phyloP scores from a whole-genome alignment of 2,888 invertebrate genomes.

The Cheilosia vulpina region DNA sequence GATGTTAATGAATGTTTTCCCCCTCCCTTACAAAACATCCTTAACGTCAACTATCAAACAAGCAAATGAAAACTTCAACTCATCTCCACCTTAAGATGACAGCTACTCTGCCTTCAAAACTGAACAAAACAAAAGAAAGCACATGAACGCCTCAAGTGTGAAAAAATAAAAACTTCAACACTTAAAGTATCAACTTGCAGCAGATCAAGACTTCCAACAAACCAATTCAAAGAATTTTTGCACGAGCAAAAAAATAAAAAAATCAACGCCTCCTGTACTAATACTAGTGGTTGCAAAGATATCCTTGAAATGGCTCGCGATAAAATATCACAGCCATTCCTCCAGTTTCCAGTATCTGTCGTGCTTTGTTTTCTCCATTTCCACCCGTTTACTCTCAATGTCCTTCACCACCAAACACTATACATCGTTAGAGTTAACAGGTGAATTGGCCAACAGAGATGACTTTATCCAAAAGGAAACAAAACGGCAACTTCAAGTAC shows the following conservation, averaged over 20 bases:
- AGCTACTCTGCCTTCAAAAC: slow-evolving; percentile 3
- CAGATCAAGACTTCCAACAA: slow-evolving; percentile 47
- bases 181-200: slow-evolving; percentile 37
- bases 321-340: slow-evolving; percentile 42
- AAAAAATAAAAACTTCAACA: slow-evolving; percentile 12
- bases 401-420: slow-evolving; percentile 35
- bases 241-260: slow-evolving; percentile 9
- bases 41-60: slow-evolving; percentile 2
- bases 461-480: slow-evolving; percentile 53
- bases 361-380: slow-evolving; percentile 35
- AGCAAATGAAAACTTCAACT: slow-evolving; percentile 23
- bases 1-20: too few species aligned
- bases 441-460: slow-evolving; percentile 61
- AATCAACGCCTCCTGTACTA: slow-evolving; percentile 17
- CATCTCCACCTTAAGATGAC: slow-evolving; percentile 17
- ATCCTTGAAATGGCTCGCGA: slow-evolving; percentile 47
- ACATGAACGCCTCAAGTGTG: slow-evolving; percentile 3
- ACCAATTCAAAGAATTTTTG: slow-evolving; percentile 29
- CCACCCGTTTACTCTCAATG: slow-evolving; percentile 40
- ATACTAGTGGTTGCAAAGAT: slow-evolving; percentile 37
- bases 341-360: background rate
- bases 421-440: slow-evolving; percentile 61
- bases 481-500: slow-evolving; percentile 35
- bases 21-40: background rate
- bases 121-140: background rate